These are phyloP conservation scores for Avahi laniger DNA, from an alignment of 2,797 vertebrate species.

Conservation along the genomic window DNA sequence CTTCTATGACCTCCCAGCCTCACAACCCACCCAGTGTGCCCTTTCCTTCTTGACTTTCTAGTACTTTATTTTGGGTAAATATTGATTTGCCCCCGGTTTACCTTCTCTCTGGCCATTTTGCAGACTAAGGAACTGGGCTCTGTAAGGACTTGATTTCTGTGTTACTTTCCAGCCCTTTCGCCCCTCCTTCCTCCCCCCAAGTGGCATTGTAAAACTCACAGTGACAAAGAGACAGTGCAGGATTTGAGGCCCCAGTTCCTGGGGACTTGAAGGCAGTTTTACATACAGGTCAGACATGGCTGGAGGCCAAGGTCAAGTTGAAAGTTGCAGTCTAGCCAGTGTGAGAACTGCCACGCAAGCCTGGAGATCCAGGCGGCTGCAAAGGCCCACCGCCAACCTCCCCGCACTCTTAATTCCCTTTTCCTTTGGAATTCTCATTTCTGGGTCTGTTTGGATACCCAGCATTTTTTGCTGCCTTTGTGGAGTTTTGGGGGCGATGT, in stretches of 20 bases:
- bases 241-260: conserved; percentile 70
- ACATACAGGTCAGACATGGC: conserved; percentile 85
- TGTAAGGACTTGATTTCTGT: conserved; percentile 61
- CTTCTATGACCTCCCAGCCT: conserved; percentile 36
- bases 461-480: conserved; percentile 12
- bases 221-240: conserved; percentile 61
- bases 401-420: conserved; percentile 65
- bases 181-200: conserved; percentile 58
- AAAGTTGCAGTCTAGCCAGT: conserved; percentile 91
- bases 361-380: conserved; percentile 82
- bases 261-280: conserved; percentile 83
- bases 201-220: conserved; percentile 74
- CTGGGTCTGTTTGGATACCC: neutral
- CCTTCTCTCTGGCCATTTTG: conserved; percentile 64
- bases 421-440: neutral
- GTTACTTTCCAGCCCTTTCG: conserved; percentile 27
- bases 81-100: conserved; percentile 81
- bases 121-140: conserved; percentile 44
- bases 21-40: neutral
- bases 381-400: conserved; percentile 77
- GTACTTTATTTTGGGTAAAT: conserved; percentile 81
- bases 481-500: conserved; percentile 56
- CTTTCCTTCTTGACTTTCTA: conserved; percentile 82
- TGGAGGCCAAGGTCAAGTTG: conserved; percentile 99
- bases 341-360: conserved; percentile 87